A percentile compares a stretch with the other conserved stretches of the same genome.
Conservation (phyloP, 2,888 invertebrate genomes). For the Agrochola lota region DNA sequence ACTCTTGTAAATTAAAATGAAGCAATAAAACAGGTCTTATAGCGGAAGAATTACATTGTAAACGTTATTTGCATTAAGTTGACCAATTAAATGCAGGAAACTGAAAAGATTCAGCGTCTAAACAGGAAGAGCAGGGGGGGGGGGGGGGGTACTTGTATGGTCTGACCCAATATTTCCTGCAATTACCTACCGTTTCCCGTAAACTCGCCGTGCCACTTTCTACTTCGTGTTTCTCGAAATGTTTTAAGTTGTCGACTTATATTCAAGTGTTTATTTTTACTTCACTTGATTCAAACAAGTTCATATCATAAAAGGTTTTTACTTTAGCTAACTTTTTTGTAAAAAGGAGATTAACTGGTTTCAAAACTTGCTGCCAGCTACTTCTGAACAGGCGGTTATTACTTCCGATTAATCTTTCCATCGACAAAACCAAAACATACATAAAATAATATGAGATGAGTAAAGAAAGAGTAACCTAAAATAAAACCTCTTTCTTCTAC, state of each 20-base stretch:
- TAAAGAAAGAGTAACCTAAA: background rate
- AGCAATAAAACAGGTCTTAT: conserved; percentile 25
- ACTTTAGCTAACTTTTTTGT: conserved; percentile 41
- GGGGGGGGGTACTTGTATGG: conserved; percentile 53
- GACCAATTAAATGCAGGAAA: conserved; percentile 60
- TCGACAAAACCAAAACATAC: background rate
- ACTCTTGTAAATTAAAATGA: conserved; percentile 36
- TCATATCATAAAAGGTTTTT: conserved; percentile 40
- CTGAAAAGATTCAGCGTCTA: conserved; percentile 59
- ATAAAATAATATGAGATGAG: background rate
- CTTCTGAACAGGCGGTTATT: conserved; percentile 28
- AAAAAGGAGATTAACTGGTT: conserved; percentile 44
- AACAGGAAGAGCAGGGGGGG: conserved; percentile 62
- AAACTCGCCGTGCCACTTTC: conserved; percentile 77
- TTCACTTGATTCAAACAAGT: conserved; percentile 32
- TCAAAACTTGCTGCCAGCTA: conserved; percentile 22
- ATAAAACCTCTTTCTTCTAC: background rate
- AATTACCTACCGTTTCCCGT: conserved; percentile 75
- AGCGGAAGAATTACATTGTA: conserved; percentile 54
- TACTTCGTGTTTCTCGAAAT: conserved; percentile 70
- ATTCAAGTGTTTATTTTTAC: conserved; percentile 42
- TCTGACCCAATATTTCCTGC: conserved; percentile 74
- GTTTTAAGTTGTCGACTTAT: conserved; percentile 58
- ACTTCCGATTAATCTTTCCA: conserved; percentile 42
- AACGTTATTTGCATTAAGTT: conserved; percentile 59